Evolutionary conservation across 2,113 vertebrate species (phyloP).

Genomic region (Uria aalge): DNA sequence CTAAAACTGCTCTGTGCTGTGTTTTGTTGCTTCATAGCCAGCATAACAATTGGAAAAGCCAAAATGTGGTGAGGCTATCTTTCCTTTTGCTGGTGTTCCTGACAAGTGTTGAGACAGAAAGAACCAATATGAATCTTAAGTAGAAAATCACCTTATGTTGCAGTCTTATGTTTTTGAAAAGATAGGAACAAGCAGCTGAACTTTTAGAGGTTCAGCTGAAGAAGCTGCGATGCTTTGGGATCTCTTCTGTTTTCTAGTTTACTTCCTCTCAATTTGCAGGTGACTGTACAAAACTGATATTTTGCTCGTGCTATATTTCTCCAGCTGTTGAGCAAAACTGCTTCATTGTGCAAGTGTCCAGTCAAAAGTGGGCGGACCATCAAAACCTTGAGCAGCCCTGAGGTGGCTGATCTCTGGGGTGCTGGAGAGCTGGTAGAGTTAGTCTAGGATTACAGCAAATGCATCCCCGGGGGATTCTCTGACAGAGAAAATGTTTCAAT

Average conservation of each 20-base stretch:
- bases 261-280: not conserved
- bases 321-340: not conserved
- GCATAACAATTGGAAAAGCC: not conserved
- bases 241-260: not conserved
- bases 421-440: not conserved
- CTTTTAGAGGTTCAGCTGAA: not conserved
- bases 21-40: not conserved
- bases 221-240: not conserved
- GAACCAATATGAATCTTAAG: accelerated
- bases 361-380: not conserved
- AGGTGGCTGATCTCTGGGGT: not conserved
- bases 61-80: not conserved
- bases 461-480: not conserved
- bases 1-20: not conserved
- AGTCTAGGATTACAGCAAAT: not conserved
- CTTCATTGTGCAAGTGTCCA: not conserved
- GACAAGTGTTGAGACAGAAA: not conserved
- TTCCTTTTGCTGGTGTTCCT: not conserved
- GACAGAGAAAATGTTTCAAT: not conserved
- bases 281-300: not conserved
- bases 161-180: not conserved
- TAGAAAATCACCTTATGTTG: not conserved
- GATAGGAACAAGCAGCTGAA: not conserved
- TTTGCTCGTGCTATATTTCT: not conserved
- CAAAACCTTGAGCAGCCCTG: not conserved